Evolutionary conservation across 2,113 vertebrate species (phyloP), one percentile per base, ranked within the genome.

Genomic region (Lota lota): DNA sequence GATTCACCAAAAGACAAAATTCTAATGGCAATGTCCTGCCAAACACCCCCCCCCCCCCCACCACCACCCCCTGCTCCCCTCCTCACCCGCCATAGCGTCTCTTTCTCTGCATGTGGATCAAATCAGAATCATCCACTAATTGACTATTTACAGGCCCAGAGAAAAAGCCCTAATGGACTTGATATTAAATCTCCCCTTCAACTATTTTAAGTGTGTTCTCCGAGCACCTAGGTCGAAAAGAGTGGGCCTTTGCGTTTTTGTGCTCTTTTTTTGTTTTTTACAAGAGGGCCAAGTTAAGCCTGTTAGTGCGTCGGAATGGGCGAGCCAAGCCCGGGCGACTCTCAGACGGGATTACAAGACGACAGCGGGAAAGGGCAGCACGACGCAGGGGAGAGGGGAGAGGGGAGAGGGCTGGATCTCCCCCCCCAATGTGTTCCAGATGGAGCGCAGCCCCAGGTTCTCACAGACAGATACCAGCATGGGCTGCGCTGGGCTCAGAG

Each of bases 101-200:
- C 81, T 84, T 53, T 74, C 57, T 74, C 70, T 79, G 93, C 96
- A 98, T 98, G 95, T 98, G 97, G 95, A 94, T 96, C 92, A 87
- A 95, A 99, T 99, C 95, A 98, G 92, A 95, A 95, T 91, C 81
- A 94, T 95, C 93, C 94, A 87, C 93, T 98, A 97, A 97, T 96
- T 97, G 95, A 96, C 94, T 96, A 94, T 99, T 98, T 98, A 98
- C 95, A 94, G 94, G 95, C 91, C 93, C 93, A 88, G 87, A 93
- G 93, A 94, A 90, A 47, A 93, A 91, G 87, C 93, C 87, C 88
- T 97, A 97, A 99, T 97, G 95, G 95, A 96, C 93, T 95, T 95
- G 94, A 96, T 96, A 97, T 97, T 96, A 97, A 97, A 96, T 94
- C 94, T 91, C 90, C 90, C 72, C 76, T 47, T 91, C 84, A 92